Evolutionary conservation across 2,888 invertebrate species (phyloP), one percentile per base, ranked within the genome.

Genomic region (Dryobotodes eremita): DNA sequence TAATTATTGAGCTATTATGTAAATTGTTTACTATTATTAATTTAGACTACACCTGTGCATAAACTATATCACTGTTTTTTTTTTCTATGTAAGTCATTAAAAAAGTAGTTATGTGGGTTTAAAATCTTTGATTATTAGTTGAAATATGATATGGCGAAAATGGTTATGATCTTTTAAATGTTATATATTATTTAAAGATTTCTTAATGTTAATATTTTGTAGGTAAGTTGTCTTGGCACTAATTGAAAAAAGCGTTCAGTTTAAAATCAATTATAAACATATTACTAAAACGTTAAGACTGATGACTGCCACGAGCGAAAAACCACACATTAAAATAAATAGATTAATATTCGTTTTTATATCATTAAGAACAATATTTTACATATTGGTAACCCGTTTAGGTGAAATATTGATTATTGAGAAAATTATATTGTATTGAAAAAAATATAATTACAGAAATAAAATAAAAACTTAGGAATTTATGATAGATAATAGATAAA

Each of bases 1-100:
- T 65, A 71, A 59, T 75, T 48, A 82, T 57, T 48, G 59, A 55
- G 59, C 0, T 59, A 59, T 78, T 82, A 83, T 79, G 69, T 69
- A 61, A 69, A 74, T 80, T 42, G 10, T 11, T 61, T 55, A 71
- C 64, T 80, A 31, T 68, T 66, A 71, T 65, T 76, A 68, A 53
- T 68, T 26, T 62, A 17, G 55, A 4, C 72, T 57, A 83, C 88
- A 88, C 88, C 89, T 88, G 88, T 71, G 80, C 61, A 61, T 26
- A 31, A 75, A 48, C 71, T 62, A 46, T 70, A 71, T 80, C 65
- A 79, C 42, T 71, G 13, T 17, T 31, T 78, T 71, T 78, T 71
- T 48, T 59, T n/a, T 70, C n/a, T 46, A 53, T 71, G 8, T 71
- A 17, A 66, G 59, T 59, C 57, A 46, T 69, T 72, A 73, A 76